Conservation (phyloP, 2,888 invertebrate species). For the Lathronympha strigana region DNA sequence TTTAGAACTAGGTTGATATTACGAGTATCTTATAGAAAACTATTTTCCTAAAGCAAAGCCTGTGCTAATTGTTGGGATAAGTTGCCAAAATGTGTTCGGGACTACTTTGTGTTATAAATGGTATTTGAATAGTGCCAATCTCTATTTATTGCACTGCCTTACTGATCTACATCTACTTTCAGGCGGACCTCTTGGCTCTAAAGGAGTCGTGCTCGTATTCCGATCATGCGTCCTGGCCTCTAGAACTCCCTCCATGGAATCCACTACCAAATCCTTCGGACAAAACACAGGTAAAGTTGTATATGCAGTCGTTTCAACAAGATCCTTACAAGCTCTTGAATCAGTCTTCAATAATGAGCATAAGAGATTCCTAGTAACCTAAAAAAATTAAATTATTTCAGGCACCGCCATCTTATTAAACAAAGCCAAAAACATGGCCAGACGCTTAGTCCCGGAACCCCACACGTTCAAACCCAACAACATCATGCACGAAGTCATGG, state of each 20-base stretch:
- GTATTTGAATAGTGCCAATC: no score
- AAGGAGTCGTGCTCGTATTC: slow-evolving; percentile 87
- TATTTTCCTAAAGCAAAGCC: no score
- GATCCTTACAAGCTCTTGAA: no score
- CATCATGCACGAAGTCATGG: slow-evolving; percentile 81
- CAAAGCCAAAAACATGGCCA: slow-evolving; percentile 79
- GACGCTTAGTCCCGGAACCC: slow-evolving; percentile 72
- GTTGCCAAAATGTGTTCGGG: no score
- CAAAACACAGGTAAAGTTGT: slow-evolving; percentile 62
- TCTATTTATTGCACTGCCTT: no score
- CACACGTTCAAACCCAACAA: slow-evolving; percentile 72
- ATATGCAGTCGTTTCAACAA: no score
- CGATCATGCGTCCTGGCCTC: slow-evolving; percentile 86
- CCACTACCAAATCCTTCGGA: slow-evolving; percentile 70
- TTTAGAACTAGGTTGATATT: no score
- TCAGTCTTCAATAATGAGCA: no score
- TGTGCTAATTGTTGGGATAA: no score
- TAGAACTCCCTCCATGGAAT: slow-evolving; percentile 75
- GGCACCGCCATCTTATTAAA: slow-evolving; percentile 71
- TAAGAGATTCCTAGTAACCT: no score
- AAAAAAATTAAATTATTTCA: neutral
- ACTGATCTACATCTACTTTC: slow-evolving; percentile 45
- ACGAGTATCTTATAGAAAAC: no score
- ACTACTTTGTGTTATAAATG: no score
- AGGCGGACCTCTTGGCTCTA: slow-evolving; percentile 85